Evolutionary conservation across 2,113 vertebrate species (phyloP).

Genomic region (Calyptomena viridis): DNA sequence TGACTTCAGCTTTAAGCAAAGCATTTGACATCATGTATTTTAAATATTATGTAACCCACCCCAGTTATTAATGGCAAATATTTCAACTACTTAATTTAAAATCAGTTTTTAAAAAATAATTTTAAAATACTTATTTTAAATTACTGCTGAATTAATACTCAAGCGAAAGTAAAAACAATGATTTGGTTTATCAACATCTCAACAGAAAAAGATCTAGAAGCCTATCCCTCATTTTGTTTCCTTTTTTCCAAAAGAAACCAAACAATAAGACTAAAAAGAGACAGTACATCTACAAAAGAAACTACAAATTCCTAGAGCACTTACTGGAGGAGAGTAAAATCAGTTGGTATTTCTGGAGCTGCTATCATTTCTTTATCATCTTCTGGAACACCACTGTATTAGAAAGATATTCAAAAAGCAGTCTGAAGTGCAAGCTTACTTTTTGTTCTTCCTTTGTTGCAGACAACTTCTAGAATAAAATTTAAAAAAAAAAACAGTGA

Average conservation of each 20-base stretch:
- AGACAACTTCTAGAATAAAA: slow-evolving; percentile 58
- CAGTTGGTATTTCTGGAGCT: slow-evolving; percentile 98
- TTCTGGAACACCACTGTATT: slow-evolving; percentile 86
- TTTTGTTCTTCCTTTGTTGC: slow-evolving; percentile 59
- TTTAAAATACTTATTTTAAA: neutral
- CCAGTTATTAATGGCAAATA: neutral
- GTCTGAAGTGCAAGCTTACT: slow-evolving; percentile 55
- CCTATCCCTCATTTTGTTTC: neutral
- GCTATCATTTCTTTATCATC: slow-evolving; percentile 99
- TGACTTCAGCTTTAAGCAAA: neutral
- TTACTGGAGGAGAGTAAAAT: slow-evolving; percentile 96
- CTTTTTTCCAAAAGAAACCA: neutral
- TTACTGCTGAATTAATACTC: neutral
- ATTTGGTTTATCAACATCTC: neutral
- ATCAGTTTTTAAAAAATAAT: neutral
- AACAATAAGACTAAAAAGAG: neutral
- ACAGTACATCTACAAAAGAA: neutral
- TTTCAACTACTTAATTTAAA: neutral
- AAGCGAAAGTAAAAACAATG: neutral
- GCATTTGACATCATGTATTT: neutral
- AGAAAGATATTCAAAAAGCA: slow-evolving; percentile 79
- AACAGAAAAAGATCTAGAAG: neutral
- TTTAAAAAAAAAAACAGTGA: neutral
- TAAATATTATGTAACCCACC: neutral
- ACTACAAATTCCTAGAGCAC: slow-evolving; percentile 51